Conservation (phyloP, 1,140 invertebrate genomes). For the Thaumatotibia leucotreta region DNA sequence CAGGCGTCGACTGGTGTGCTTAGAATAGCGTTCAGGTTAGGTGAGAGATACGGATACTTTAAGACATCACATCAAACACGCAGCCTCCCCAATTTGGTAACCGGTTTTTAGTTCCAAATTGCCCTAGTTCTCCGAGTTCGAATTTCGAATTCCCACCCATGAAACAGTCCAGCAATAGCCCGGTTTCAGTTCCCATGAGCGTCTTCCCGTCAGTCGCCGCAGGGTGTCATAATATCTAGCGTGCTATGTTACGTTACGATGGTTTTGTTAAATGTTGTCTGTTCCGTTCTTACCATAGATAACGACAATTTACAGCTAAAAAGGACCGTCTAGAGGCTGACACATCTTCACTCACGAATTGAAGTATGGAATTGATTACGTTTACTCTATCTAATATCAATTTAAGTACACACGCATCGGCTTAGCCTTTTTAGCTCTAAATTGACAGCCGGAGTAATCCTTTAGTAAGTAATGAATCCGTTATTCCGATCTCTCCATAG, state of each 20-base stretch:
- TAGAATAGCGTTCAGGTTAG: slow-evolving; percentile 63
- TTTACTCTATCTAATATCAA: slow-evolving; percentile 15
- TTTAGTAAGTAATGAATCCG: slow-evolving; percentile 73
- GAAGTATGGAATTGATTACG: slow-evolving; percentile 42
- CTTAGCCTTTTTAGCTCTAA: slow-evolving; percentile 39
- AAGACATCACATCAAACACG: slow-evolving; percentile 58
- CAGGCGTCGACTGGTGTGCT: slow-evolving; percentile 73
- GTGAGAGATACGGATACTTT: slow-evolving; percentile 48
- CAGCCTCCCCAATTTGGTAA: slow-evolving; percentile 58
- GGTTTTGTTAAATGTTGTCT: slow-evolving; percentile 66
- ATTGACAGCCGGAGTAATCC: slow-evolving; percentile 46
- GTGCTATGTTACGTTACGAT: slow-evolving; percentile 66
- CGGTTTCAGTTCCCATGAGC: slow-evolving; percentile 56
- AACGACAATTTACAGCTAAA: slow-evolving; percentile 48
- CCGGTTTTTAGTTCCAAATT: slow-evolving; percentile 72
- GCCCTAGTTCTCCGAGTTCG: slow-evolving; percentile 24
- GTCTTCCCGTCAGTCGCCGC: slow-evolving; percentile 61
- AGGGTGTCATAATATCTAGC: slow-evolving; percentile 67
- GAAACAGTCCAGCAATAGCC: slow-evolving; percentile 56
- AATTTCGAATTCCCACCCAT: slow-evolving; percentile 31
- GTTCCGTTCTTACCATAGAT: slow-evolving; percentile 50
- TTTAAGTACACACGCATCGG: background rate
- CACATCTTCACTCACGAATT: slow-evolving; percentile 22
- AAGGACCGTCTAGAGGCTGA: slow-evolving; percentile 10
- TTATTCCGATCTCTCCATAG: slow-evolving; percentile 73